A percentile compares a stretch with the other conserved stretches of the same genome.
Conservation (phyloP, 2,888 invertebrate species). For the Erannis defoliaria region DNA sequence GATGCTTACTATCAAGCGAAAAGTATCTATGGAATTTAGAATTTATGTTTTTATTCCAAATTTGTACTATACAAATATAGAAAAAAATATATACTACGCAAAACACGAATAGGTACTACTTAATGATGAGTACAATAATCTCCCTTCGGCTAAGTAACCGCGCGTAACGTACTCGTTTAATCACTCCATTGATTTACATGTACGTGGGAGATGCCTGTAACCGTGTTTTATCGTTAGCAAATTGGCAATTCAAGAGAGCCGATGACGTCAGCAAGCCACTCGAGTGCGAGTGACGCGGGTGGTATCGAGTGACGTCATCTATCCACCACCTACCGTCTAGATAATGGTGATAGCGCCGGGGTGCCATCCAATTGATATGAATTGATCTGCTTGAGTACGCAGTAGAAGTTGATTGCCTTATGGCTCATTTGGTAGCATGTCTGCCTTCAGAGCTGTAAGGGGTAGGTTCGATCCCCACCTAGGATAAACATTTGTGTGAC, state of each 20-base stretch:
- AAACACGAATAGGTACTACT: no score
- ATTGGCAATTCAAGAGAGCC: slow-evolving; percentile 25
- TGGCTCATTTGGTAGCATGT: no score
- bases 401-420: not conserved
- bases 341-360: slow-evolving; percentile 29
- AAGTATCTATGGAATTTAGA: no score
- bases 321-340: slow-evolving; percentile 27
- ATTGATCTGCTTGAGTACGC: slow-evolving; percentile 14
- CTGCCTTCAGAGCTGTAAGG: no score
- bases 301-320: slow-evolving; percentile 26
- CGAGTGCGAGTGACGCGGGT: slow-evolving; percentile 24
- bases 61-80: no score
- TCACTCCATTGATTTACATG: slow-evolving; percentile 1
- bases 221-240: slow-evolving; percentile 23
- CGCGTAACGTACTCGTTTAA: not conserved
- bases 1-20: no score
- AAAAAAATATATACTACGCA: no score
- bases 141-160: no score
- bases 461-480: no score
- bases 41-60: no score
- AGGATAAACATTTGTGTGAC: no score
- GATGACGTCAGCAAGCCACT: slow-evolving; percentile 31
- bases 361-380: slow-evolving; percentile 21
- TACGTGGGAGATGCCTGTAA: slow-evolving; percentile 10
- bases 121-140: no score